Evolutionary conservation across 2,113 vertebrate species (phyloP).

Genomic region (Chamaea fasciata): DNA sequence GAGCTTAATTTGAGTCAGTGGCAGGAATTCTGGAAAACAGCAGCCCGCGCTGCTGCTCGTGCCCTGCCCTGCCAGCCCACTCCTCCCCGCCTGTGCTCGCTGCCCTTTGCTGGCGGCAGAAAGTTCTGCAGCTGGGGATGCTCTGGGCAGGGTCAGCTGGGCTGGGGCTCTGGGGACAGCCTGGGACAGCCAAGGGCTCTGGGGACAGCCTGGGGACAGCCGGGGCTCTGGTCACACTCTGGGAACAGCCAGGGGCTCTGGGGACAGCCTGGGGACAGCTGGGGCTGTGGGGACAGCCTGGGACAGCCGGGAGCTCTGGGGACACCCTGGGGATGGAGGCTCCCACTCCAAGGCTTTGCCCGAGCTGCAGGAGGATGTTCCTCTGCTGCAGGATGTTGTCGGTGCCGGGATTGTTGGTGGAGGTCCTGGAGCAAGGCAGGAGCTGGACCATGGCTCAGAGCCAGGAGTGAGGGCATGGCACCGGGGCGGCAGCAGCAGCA

Average conservation of each 20-base stretch:
- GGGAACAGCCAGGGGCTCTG: no score
- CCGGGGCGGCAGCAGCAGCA: not conserved
- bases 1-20: not conserved
- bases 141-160: not conserved
- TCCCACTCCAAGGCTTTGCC: not conserved
- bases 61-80: not conserved
- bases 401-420: rapidly evolving
- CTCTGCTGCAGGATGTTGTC: rapidly evolving
- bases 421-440: not conserved
- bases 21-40: not conserved
- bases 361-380: rapidly evolving
- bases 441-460: rapidly evolving
- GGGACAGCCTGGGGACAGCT: not conserved
- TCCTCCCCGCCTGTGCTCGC: rapidly evolving
- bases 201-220: not conserved
- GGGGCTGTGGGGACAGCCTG: not conserved
- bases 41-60: not conserved
- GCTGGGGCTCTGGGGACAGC: not conserved
- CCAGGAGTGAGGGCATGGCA: not conserved
- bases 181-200: no score
- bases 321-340: not conserved
- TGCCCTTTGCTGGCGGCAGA: not conserved
- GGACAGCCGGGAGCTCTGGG: no score
- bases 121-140: not conserved
- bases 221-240: no score